These are phyloP conservation scores for Artibeus jamaicensis DNA, from an alignment of 2,797 vertebrate genomes.

Conservation along the genomic window DNA sequence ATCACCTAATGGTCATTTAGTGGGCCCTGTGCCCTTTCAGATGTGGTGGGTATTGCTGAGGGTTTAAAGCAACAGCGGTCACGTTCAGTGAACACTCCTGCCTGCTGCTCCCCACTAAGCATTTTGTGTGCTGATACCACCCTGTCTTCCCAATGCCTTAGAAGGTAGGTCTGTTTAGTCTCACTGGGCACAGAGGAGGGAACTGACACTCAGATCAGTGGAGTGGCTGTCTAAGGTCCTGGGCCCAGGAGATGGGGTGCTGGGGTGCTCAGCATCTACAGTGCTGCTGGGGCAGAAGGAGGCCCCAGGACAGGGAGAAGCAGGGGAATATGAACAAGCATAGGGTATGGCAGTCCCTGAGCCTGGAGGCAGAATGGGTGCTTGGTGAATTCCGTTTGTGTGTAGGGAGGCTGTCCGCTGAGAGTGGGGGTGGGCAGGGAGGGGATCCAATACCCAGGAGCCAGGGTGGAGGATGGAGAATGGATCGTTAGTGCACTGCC, in stretches of 20 bases:
- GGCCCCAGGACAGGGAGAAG: background rate
- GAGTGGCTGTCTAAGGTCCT: background rate
- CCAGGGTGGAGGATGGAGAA: background rate
- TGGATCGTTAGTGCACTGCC: no score
- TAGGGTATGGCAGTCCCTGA: background rate
- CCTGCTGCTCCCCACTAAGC: background rate
- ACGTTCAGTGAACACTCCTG: background rate
- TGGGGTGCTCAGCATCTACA: background rate
- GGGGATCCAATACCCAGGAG: background rate
- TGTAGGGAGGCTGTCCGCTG: background rate
- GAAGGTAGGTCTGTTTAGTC: background rate
- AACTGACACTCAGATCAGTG: background rate
- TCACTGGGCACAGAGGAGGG: background rate
- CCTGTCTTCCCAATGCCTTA: background rate
- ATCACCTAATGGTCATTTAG: background rate
- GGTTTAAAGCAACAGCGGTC: background rate
- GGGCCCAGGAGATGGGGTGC: background rate
- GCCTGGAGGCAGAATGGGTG: background rate
- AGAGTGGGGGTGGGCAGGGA: background rate
- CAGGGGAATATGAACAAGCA: background rate
- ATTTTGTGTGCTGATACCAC: rapidly evolving
- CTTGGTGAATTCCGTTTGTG: background rate
- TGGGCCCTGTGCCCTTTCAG: background rate
- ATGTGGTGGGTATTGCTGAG: background rate
- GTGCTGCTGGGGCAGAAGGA: background rate